A percentile compares a stretch with the other conserved stretches of the same genome.
Evolutionary conservation across 2,888 invertebrate species (phyloP).

Genomic region (Horisme vitalbata): DNA sequence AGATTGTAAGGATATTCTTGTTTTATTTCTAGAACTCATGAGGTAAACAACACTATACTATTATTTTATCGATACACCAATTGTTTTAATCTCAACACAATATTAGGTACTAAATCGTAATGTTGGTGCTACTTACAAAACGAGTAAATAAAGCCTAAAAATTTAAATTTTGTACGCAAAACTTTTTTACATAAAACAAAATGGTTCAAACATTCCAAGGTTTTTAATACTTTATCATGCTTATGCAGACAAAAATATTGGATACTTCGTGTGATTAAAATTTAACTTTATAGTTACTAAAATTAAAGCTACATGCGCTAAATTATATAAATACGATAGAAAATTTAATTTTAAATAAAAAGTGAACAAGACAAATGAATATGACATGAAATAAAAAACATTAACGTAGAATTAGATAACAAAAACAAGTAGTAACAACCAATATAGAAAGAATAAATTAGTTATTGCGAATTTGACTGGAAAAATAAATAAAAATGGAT

Average conservation of each 20-base stretch:
- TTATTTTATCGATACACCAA: constrained; percentile 59
- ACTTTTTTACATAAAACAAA: constrained; percentile 33
- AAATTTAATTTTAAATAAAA: constrained; percentile 46
- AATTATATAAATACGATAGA: constrained; percentile 60
- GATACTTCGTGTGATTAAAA: constrained; percentile 13
- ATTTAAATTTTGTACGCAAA: constrained; percentile 53
- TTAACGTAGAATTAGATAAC: constrained; percentile 78
- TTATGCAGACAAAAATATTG: constrained; percentile 55
- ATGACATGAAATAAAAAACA: constrained; percentile 58
- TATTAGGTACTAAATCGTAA: constrained; percentile 47
- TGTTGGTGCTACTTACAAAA: constrained; percentile 44
- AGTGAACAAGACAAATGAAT: constrained; percentile 51
- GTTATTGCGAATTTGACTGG: constrained; percentile 38
- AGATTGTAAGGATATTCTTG: constrained; percentile 64
- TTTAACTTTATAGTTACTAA: constrained; percentile 56
- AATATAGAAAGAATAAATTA: constrained; percentile 53
- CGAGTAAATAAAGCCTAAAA: constrained; percentile 33
- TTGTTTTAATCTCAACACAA: constrained; percentile 55
- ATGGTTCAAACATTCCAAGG: constrained; percentile 60
- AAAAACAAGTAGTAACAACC: constrained; percentile 75
- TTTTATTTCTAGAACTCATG: constrained; percentile 82
- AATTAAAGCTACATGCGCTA: constrained; percentile 74
- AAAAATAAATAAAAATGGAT: constrained; percentile 21
- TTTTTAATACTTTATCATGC: constrained; percentile 35
- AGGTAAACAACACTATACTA: constrained; percentile 81